Base-by-base conservation (phyloP, 1,140 invertebrate species). In the Wasmannia auropunctata region DNA sequence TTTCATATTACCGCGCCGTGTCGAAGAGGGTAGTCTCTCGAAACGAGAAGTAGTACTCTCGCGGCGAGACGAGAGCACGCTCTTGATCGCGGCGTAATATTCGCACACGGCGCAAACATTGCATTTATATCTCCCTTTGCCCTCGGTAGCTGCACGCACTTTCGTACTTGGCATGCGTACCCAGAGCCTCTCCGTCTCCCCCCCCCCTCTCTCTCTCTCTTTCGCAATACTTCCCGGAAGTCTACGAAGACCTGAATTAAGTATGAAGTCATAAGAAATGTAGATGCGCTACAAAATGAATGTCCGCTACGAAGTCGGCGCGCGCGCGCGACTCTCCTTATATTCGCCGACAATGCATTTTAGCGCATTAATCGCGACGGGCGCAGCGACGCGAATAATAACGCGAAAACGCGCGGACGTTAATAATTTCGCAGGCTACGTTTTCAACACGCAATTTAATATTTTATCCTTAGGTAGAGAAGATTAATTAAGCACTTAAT, bases 181-280 rank as follows among this genome's bases (percentile, higher is more conserved):
- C 31, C 43, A 31, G 19, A 37, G 31, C 63, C 16, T 19, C 34
- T 31, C 31, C n/a, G 11, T 10, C 25, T 19, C 46, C 28, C 7
- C 14, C 16, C 51, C 34, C 25, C 8, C 22, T 14, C 5, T 67
- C 49, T 25, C 25, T 56, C 22, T 31, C 22, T 14, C 31, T 43
- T 49, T 72, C 51, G 79, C 72, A 83, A 83, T 83, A 72, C 79
- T 58, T 70, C 25, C 79, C 67, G 79, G 79, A 83, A 83, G 79
- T 83, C 37, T 74, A 72, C 37, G 37, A 58, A 56, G 65, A 72
- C 19, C 51, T 83, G 67, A 83, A 83, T 83, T 72, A 83, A 58
- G 51, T 83, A 83, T 83, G 67, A 83, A 83, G 65, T 83, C n/a
- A 72, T 83, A 72, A 83, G 67, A 83, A 83, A 83, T 83, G 79